A percentile compares a stretch with the other conserved stretches of the same genome.
Evolutionary conservation across 2,888 invertebrate genomes (phyloP).

Genomic region (Orchestes rusci): DNA sequence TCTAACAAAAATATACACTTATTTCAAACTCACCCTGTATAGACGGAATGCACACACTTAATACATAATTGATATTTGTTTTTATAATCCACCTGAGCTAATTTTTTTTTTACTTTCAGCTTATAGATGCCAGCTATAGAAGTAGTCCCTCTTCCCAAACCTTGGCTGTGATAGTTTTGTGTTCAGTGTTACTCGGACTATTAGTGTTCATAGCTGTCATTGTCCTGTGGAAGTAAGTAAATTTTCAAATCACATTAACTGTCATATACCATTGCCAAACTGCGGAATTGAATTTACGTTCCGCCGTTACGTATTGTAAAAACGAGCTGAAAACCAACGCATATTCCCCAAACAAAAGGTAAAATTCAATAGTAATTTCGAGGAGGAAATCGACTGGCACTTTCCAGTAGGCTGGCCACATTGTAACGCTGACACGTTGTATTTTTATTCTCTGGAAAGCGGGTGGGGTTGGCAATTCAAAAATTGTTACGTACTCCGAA

Average conservation of each 20-base stretch:
- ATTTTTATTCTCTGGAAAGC: slow-evolving; percentile 17
- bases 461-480: slow-evolving; percentile 1
- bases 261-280: no score
- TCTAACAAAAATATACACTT: no score
- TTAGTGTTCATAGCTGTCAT: slow-evolving; percentile 74
- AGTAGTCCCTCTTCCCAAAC: slow-evolving; percentile 79
- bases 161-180: slow-evolving; percentile 75
- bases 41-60: no score
- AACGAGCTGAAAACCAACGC: background rate
- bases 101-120: slow-evolving; percentile 54
- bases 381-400: slow-evolving; percentile 24
- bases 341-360: slow-evolving; percentile 8
- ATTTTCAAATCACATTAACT: no score
- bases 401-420: slow-evolving; percentile 20
- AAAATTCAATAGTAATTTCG: slow-evolving; percentile 22
- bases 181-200: slow-evolving; percentile 69
- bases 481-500: background rate
- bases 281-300: slow-evolving; percentile 1
- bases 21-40: no score
- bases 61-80: no score
- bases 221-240: slow-evolving; percentile 82
- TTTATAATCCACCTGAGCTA: no score
- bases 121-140: slow-evolving; percentile 82
- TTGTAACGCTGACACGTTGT: slow-evolving; percentile 21
- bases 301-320: no score